phyloP scores from a whole-genome alignment of 2,113 vertebrate species.

The Orthonyx spaldingii region DNA sequence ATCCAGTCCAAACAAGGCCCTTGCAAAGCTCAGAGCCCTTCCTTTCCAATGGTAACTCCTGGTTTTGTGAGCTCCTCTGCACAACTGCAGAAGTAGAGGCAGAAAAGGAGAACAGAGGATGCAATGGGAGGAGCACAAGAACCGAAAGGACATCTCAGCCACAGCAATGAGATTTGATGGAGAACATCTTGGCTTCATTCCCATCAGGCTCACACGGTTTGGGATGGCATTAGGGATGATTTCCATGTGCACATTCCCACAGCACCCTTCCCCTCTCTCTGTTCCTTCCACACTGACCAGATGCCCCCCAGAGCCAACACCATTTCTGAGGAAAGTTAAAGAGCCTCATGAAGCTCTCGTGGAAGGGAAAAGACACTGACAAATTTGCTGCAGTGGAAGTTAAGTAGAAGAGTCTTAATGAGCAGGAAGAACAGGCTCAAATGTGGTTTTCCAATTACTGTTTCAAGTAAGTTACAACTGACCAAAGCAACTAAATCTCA shows the following conservation, averaged over 20 bases:
- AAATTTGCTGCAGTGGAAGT: not conserved
- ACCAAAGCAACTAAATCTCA: slow-evolving; percentile 20
- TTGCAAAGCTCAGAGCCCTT: not conserved
- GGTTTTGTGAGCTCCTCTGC: not conserved
- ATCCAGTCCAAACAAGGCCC: not conserved
- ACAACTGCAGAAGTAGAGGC: not conserved
- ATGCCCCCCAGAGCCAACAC: not conserved
- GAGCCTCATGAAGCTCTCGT: not conserved
- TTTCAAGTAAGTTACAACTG: slow-evolving; percentile 39
- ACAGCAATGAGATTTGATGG: not conserved
- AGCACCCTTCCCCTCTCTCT: not conserved
- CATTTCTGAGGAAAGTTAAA: not conserved
- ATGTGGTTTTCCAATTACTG: slow-evolving; percentile 16
- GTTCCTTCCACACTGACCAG: not conserved
- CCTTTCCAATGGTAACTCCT: not conserved
- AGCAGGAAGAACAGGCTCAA: slow-evolving; percentile 3
- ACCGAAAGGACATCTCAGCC: not conserved
- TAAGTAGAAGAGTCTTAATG: slow-evolving; percentile 1
- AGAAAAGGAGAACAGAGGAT: not conserved
- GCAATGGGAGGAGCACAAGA: not conserved
- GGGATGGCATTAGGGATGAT: rapidly evolving
- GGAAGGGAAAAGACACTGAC: not conserved
- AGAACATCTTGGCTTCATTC: not conserved
- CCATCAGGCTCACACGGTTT: not conserved
- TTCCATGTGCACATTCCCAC: rapidly evolving